Evolutionary conservation across 2,797 vertebrate species (phyloP), one percentile per base, ranked within the genome.

Genomic region (Malurus leucopterus): DNA sequence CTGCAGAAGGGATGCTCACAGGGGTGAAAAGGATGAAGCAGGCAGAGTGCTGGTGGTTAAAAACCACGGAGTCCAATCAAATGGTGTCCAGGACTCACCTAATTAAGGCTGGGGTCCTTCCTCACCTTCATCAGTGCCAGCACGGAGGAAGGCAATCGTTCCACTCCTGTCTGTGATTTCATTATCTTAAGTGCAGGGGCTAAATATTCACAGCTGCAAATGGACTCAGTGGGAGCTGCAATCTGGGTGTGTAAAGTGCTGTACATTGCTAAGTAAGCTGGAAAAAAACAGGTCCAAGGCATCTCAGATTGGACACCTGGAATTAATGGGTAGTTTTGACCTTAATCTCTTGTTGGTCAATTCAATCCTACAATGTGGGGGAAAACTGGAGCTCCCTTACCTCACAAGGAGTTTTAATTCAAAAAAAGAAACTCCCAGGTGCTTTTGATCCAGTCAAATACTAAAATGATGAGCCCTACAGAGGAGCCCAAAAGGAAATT

Each of bases 401-500:
- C 77, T 84, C 49, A 53, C 57, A 61, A 50, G 38, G 34, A 88
- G 77, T 57, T 92, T 73, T 88, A 86, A 88, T 84, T 59, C 83
- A 88, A 65, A 59, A 59, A 73, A 58, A 80, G 38, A 72, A 92
- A 70, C 36, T 89, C 89, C 49, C 57, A 75, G 40, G 61, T 26
- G 51, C 49, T 72, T 40, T 32, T 14, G 49, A 93, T 63, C 62
- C 80, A 81, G 69, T 59, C 80, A 89, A 72, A 87, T 24, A 54
- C 62, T 88, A 53, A 92, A 93, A 78, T 43, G 89, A 89, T 89
- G 77, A 93, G 88, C 57, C 57, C 61, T 81, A 70, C 46, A 73
- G 71, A 95, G 36, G 15, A 93, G 49, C 74, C 73, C 74, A 84
- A 75, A 89, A 94, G 71, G 77, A 95, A 95, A 95, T 93, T 94